A percentile compares a stretch with the other conserved stretches of the same genome.
Evolutionary conservation across 2,113 vertebrate genomes (phyloP).

Genomic region (Gnathonemus longibarbis): DNA sequence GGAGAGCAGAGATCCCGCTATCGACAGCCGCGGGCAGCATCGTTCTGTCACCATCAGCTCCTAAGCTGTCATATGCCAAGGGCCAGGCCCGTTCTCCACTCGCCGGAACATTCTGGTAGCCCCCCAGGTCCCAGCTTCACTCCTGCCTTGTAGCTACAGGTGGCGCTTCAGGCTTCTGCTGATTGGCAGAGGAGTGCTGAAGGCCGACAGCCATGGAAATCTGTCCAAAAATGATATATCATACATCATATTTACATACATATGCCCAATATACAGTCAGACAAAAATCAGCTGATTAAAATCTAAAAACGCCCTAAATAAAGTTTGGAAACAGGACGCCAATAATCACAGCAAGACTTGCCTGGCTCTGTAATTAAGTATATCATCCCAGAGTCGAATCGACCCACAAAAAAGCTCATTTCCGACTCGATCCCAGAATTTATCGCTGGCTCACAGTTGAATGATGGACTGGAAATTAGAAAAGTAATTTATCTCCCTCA

Average conservation of each 20-base stretch:
- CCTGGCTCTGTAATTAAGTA: not conserved
- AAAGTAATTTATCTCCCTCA: slow-evolving; percentile 3
- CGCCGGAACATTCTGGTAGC: not conserved
- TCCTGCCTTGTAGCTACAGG: not conserved
- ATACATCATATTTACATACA: not conserved
- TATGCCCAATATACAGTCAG: not conserved
- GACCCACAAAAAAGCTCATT: not conserved
- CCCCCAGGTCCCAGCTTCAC: not conserved
- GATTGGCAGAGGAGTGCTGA: not conserved
- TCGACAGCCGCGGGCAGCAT: not conserved
- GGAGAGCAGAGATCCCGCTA: not conserved
- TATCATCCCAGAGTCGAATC: not conserved
- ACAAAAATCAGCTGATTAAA: not conserved
- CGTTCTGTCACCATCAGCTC: not conserved
- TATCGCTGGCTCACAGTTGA: not conserved
- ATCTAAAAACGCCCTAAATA: not conserved
- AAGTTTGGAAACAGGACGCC: not conserved
- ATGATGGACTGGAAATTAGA: slow-evolving; percentile 11
- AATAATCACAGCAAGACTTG: not conserved
- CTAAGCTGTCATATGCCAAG: not conserved
- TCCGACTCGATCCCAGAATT: not conserved
- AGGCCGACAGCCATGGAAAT: not conserved
- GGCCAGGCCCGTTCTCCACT: not conserved
- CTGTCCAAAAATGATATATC: not conserved
- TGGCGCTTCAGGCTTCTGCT: not conserved